A percentile compares a stretch with the other conserved stretches of the same genome.
These are phyloP conservation scores for Neolamprologus kungweensis DNA, from an alignment of 2,113 vertebrate species.

Conservation along the genomic window DNA sequence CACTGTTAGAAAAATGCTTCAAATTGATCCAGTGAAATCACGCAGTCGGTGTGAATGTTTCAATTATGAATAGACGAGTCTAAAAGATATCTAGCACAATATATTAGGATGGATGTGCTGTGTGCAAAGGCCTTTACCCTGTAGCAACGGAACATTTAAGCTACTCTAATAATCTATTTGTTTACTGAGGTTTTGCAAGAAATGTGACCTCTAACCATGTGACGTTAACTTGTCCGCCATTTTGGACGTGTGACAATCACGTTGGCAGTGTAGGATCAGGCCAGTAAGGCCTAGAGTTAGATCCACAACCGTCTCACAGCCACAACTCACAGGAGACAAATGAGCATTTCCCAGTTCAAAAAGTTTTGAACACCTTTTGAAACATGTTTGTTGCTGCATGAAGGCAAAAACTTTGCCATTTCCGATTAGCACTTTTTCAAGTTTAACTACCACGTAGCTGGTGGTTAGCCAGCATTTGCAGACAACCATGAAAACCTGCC, in stretches of 20 bases:
- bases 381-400: background rate
- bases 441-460: background rate
- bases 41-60: background rate
- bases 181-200: background rate
- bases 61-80: background rate
- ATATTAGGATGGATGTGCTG: background rate
- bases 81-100: background rate
- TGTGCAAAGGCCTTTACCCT: background rate
- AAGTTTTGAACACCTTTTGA: background rate
- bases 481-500: background rate
- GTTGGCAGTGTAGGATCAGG: background rate
- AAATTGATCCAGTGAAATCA: background rate
- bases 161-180: background rate
- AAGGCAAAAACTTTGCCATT: background rate
- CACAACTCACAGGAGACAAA: background rate
- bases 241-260: background rate
- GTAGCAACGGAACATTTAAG: background rate
- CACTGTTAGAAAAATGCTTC: background rate
- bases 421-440: background rate
- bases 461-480: background rate
- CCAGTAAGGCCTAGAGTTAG: background rate
- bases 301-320: background rate
- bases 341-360: background rate
- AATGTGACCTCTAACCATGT: background rate
- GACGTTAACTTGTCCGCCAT: background rate